Conservation (phyloP, 2,888 invertebrate species). For the Amorpha juglandis region DNA sequence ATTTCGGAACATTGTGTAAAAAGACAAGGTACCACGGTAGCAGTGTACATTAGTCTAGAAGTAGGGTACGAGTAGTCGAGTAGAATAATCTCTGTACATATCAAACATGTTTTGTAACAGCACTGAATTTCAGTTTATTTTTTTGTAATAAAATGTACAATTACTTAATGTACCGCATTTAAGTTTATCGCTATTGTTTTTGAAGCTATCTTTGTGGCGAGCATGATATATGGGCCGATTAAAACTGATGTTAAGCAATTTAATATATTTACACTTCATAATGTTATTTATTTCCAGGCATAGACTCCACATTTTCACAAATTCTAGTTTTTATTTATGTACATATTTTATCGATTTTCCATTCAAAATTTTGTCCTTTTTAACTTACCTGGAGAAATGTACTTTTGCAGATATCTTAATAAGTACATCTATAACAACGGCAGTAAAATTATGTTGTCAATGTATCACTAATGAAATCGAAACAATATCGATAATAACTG, state of each 20-base stretch:
- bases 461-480: neutral
- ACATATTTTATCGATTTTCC: neutral
- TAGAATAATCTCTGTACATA: slow-evolving; percentile 72
- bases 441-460: too few species aligned
- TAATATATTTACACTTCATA: too few species aligned
- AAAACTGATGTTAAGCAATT: too few species aligned
- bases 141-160: slow-evolving; percentile 68
- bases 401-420: neutral
- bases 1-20: slow-evolving; percentile 46
- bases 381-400: neutral
- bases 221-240: neutral
- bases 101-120: slow-evolving; percentile 67
- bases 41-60: slow-evolving; percentile 61
- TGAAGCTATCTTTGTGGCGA: slow-evolving; percentile 30
- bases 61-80: slow-evolving; percentile 54
- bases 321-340: too few species aligned
- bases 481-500: neutral
- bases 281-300: too few species aligned
- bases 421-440: neutral
- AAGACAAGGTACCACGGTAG: slow-evolving; percentile 51
- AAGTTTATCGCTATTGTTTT: slow-evolving; percentile 46
- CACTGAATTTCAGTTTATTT: slow-evolving; percentile 52
- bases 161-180: slow-evolving; percentile 65
- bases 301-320: too few species aligned
- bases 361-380: neutral